Base-by-base conservation (phyloP, 2,888 invertebrate genomes). In the Trissolcus brochymenae region DNA sequence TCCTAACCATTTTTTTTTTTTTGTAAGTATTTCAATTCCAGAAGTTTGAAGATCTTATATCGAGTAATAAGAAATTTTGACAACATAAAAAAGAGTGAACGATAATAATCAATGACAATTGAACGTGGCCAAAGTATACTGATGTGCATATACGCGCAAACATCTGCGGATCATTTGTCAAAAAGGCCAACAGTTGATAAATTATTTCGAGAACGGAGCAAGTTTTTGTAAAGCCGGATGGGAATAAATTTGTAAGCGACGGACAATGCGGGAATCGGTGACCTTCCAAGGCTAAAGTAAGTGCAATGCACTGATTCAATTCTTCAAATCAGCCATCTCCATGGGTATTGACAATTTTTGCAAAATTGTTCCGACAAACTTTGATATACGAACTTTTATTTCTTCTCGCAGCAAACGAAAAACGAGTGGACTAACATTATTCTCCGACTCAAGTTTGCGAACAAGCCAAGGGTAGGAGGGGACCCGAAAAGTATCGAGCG, bases 251-350 rank as follows among this genome's bases (percentile, higher is more conserved):
- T 29, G 19, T 43, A 59, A 59, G n/a, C 54, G 41, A 49, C 35
- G 35, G 35, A 14, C 50, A 43, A 56, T 54, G 55, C 21, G 46
- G 46, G 50, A 73, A 54, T 54, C 60, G 51, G 55, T 73, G 73
- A 73, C 73, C 73, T 73, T 65, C 61, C 60, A 66, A 66, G 73
- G 66, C 66, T 60, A 73, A 19, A 7, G 40, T 65, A 65, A 73
- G 73, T 66, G 66, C 73, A 73, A 60, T 35, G 72, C 59, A 65
- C 72, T 59, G 73, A 73, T 73, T 66, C 60, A 66, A 73, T 66
- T 65, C 66, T 73, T 72, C 65, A 65, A 72, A 60, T 72, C 72
- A 72, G 19, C 9, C 21, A 54, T 25, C 49, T 72, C 53, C 29
- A 35, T 17, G 49, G 46, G 49, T 72, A 72, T 65, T 64, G 72